Conservation (phyloP, 2,888 invertebrate species). For the Ennomos quercinarius region DNA sequence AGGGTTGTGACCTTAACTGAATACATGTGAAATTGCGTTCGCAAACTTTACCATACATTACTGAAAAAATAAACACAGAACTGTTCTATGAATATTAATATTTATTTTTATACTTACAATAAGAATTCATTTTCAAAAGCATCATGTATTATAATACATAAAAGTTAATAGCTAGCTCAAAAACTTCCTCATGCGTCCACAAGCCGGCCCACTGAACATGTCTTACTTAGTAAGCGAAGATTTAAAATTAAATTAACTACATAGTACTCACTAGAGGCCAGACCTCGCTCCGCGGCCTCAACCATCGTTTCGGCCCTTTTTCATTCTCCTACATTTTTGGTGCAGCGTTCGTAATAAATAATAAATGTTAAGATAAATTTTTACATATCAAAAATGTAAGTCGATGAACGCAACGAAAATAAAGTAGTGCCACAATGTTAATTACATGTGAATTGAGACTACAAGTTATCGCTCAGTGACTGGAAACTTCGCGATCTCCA, state of each 20-base stretch:
- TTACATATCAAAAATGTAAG: conserved; percentile 56
- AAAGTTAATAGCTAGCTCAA: conserved; percentile 79
- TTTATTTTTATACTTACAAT: conserved; percentile 83
- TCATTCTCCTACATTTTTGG: conserved; percentile 56
- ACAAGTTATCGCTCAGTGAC: conserved; percentile 15
- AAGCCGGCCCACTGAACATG: conserved; percentile 74
- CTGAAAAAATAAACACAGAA: conserved; percentile 83
- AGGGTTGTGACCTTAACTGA: conserved; percentile 85
- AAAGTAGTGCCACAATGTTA: conserved; percentile 35
- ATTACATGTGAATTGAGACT: conserved; percentile 27
- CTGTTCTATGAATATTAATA: conserved; percentile 83
- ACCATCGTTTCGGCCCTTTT: conserved; percentile 36
- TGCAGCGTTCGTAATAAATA: conserved; percentile 69
- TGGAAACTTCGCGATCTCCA: conserved; percentile 1
- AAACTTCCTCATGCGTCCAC: conserved; percentile 69
- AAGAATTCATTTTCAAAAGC: conserved; percentile 84
- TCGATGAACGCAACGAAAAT: conserved; percentile 37
- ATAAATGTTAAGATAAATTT: conserved; percentile 56
- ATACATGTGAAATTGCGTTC: conserved; percentile 82
- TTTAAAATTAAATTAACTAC: conserved; percentile 77
- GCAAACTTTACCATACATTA: conserved; percentile 77
- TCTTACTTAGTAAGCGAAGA: conserved; percentile 81
- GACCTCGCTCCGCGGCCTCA: conserved; percentile 34
- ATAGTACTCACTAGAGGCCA: conserved; percentile 49
- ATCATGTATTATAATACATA: conserved; percentile 81